phyloP scores from a whole-genome alignment of 2,888 invertebrate genomes.

The Perdita meconis region DNA sequence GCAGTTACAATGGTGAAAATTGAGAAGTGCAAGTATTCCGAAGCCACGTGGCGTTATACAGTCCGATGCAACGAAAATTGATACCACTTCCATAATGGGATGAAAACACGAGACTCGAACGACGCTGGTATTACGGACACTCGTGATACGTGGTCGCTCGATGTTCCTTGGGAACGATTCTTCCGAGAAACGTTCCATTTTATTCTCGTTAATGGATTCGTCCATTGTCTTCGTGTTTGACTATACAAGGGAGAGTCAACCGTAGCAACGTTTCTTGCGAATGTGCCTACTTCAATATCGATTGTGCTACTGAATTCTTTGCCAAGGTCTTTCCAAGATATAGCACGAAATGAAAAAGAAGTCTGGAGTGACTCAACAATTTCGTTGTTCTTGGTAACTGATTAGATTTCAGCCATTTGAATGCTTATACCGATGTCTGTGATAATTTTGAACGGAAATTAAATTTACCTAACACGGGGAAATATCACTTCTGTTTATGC shows the following conservation, averaged over 20 bases:
- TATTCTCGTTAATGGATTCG: conserved; percentile 31
- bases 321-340: too few species aligned
- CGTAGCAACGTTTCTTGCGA: conserved; percentile 5
- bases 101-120: conserved; percentile 10
- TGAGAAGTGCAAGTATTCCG: conserved; percentile 19
- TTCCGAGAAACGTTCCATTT: conserved; percentile 31
- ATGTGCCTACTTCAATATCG: conserved; percentile 18
- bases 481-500: too few species aligned
- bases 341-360: too few species aligned
- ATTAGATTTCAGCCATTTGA: too few species aligned
- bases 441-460: too few species aligned
- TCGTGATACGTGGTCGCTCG: neutral
- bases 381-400: too few species aligned
- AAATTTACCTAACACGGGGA: too few species aligned
- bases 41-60: conserved; percentile 1
- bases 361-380: too few species aligned
- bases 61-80: conserved; percentile 27
- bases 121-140: conserved; percentile 10
- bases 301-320: too few species aligned
- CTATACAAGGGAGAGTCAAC: neutral
- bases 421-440: too few species aligned
- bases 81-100: conserved; percentile 12
- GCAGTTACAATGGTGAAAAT: conserved; percentile 23
- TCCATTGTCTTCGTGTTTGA: neutral
- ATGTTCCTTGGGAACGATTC: conserved; percentile 8